Evolutionary conservation across 2,888 invertebrate species (phyloP), one percentile per base, ranked within the genome.

Genomic region (Drosophila acutilabella): DNA sequence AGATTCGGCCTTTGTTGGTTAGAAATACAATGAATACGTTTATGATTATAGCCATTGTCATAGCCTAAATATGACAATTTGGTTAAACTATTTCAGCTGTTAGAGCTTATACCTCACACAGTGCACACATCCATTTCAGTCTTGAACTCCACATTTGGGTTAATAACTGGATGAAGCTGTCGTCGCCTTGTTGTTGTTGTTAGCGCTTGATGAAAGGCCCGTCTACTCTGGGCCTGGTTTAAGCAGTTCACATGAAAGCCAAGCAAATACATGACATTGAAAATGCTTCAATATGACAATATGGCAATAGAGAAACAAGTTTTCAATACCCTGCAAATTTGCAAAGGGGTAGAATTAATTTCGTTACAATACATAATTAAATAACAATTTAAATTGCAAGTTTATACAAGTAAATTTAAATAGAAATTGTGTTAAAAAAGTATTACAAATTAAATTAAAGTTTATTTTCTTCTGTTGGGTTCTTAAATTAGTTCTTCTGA

Each of bases 241-340:
- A 52, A 65, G 64, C 45, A 64, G 62, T 79, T 71, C 60, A 23
- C 54, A 64, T 53, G 62, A 62, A 50, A 64, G 51, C 58, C 59
- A 65, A 65, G 58, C 59, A 51, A 59, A 60, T 65, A 67, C 73
- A 73, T 84, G 89, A 84, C 83, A 84, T 84, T 84, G 83, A 84
- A 87, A 88, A 76, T 65, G 89, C 48, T 75, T 68, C 62, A 88
- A 69, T 65, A 71, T 64, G 60, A 64, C 64, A 57, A 65, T 56
- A 30, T 54, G 26, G 33, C 72, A 52, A 59, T 41, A 54, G 42
- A 60, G 47, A 77, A 89, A 87, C 89, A 47, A 53, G 83, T 83
- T 89, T 88, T 50, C 60, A 26, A 57, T 58, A 64, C 64, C 64
- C 64, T 64, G 2, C 18, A 26, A 36, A 44, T 14, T 7, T 14